Base-by-base conservation (phyloP, 1,140 invertebrate species). In the Riptortus pedestris region DNA sequence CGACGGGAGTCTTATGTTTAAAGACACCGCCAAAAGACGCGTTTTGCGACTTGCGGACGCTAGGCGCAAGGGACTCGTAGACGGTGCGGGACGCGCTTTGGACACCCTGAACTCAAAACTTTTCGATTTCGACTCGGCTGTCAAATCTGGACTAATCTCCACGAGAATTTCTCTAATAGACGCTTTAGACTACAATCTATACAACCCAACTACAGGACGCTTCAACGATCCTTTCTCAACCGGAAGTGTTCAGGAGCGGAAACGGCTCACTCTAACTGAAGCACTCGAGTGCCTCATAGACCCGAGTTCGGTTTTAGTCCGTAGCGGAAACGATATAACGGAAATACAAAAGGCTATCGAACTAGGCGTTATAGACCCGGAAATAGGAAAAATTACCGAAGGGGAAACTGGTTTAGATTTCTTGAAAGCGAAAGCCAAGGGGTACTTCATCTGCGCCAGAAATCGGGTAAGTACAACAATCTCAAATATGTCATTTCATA, bases 381-480 rank as follows among this genome's bases (percentile, higher is more conserved):
- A 79, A 45, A 79, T 77, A 70, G 90, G 90, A 68, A 83, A 82
- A 72, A 79, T 90, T 68, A 76, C 81, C 62, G 80, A 83, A 72
- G 76, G 80, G 71, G 76, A 80, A 65, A 81, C 87, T 72, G 79
- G 80, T 72, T 79, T 92, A 69, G 87, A 91, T 79, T 84, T 95
- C 72, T 77, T 87, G 65, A 91, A 93, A 79, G 93, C 93, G 70
- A 80, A 85, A 72, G 86, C 93, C 72, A 85, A 85, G 75, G 90
- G 91, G 71, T 85, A 87, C 76, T 83, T 93, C 68, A 81, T 93
- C 76, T 83, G 91, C 73, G 90, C 90, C 73, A 87, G 91, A 83
- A 87, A 89, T 73, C 84, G 90, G 89, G 91, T 94, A 84, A 93
- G 90, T 87, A 55, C n/a, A n/a, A n/a, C n/a, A n/a, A n/a, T n/a